Evolutionary conservation across 1,140 invertebrate species (phyloP).

Genomic region (Trissolcus basalis): DNA sequence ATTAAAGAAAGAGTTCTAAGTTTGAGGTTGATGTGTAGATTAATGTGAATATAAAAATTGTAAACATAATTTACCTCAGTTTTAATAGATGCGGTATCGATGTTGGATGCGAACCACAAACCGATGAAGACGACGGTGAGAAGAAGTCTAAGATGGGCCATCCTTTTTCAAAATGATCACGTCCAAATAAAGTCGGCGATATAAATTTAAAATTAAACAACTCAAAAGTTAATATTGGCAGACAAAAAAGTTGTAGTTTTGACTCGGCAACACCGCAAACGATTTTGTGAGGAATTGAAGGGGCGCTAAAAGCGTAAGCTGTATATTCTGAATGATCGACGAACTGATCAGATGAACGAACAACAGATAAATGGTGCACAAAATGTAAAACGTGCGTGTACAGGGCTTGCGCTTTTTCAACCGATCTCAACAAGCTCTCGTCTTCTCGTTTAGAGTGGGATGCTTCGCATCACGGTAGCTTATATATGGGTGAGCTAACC

Average conservation of each 20-base stretch:
- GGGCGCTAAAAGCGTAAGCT: not conserved
- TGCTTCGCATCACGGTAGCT: constrained; percentile 67
- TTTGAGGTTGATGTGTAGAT: too few species aligned
- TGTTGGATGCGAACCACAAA: constrained; percentile 49
- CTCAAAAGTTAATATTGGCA: not conserved
- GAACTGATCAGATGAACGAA: constrained; percentile 38
- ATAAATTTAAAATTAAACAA: constrained; percentile 1
- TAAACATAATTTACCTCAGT: constrained; percentile 58
- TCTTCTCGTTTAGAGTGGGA: constrained; percentile 71
- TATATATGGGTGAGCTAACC: constrained; percentile 71
- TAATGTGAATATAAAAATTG: too few species aligned
- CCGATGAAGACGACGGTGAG: constrained; percentile 42
- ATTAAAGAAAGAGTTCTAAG: too few species aligned
- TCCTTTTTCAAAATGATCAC: constrained; percentile 28
- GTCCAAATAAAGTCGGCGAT: too few species aligned
- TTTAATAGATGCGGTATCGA: constrained; percentile 57
- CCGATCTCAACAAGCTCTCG: constrained; percentile 65
- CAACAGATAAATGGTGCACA: constrained; percentile 38
- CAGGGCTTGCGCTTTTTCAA: constrained; percentile 51
- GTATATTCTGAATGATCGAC: not conserved
- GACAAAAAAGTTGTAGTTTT: not conserved
- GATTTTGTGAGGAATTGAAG: not conserved
- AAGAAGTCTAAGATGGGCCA: constrained; percentile 47
- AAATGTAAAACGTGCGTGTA: constrained; percentile 50
- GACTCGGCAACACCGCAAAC: not conserved